Base-by-base conservation (phyloP, 2,113 vertebrate species). In the Pterophyllum scalare region DNA sequence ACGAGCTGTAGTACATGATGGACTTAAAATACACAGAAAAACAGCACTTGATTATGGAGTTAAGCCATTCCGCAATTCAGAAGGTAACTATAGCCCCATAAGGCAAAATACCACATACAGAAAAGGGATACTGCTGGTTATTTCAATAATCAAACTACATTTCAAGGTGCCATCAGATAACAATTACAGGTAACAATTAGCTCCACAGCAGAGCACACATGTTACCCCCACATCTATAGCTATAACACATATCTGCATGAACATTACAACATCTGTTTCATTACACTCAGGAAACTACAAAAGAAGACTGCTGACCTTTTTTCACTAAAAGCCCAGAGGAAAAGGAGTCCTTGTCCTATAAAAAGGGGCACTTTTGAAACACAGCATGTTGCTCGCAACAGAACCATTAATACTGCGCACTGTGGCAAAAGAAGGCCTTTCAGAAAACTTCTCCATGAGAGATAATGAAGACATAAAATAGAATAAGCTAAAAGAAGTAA, bases 321-420 rank as follows among this genome's bases (percentile, higher is more conserved):
- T 95, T 92, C 86, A 86, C 88, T 90, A 87, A 93, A 95, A 94
- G 85, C 95, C 95, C 94, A 94, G 90, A 95, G 94, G 94, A 95
- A 95, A 94, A 94, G 59, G 84, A 95, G 94, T 94, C 94, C 94
- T 96, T 95, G 96, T 95, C 94, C 95, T 95, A 95, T 93, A 94
- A 96, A 96, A 92, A 93, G 92, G 92, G 94, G 91, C 89, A 95
- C 94, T 94, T 93, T 94, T 92, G 77, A 95, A 94, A 94, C 91
- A 67, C 93, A 92, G 92, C 81, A 77, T 93, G 94, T 89, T 85
- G 89, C 91, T 92, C 26, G 38, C 82, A 90, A 88, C 90, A 89
- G 88, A 84, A 91, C 77, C 85, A 89, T 91, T 90, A 87, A 85
- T 81, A 85, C 65, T 22, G 87, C 62, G 80, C 64, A 19, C 56